Conservation (phyloP, 2,888 invertebrate species). For the Ferrisia virgata region DNA sequence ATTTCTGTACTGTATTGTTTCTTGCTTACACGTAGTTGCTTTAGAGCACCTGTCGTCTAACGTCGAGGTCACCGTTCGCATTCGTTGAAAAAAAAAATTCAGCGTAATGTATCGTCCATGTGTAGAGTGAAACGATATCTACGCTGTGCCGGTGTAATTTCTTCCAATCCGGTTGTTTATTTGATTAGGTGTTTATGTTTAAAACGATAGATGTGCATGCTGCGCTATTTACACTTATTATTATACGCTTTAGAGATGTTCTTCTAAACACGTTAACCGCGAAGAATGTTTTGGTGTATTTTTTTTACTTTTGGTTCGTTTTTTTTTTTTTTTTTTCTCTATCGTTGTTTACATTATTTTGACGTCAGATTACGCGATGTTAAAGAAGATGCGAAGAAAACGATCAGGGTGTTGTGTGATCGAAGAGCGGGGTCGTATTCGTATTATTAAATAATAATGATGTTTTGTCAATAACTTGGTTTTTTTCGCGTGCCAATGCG, state of each 20-base stretch:
- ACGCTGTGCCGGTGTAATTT: neutral
- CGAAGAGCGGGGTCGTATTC: neutral
- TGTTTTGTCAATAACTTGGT: too few species aligned
- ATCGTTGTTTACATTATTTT: slow-evolving; percentile 9
- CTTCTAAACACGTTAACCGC: neutral
- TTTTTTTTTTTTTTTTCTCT: neutral
- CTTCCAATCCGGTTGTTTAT: neutral
- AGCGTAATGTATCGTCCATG: neutral
- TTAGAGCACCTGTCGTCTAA: neutral
- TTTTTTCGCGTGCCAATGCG: too few species aligned
- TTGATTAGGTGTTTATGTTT: neutral
- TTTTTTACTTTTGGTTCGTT: neutral
- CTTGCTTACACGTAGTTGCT: too few species aligned
- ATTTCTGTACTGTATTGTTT: neutral
- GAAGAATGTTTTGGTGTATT: neutral
- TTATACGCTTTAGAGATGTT: too few species aligned
- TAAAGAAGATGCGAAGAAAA: too few species aligned
- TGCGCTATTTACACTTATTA: neutral
- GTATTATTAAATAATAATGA: neutral
- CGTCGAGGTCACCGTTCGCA: neutral
- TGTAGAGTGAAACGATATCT: neutral
- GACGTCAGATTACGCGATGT: neutral
- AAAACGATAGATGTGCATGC: neutral
- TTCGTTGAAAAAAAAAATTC: neutral
- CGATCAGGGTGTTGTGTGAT: too few species aligned